Base-by-base conservation (phyloP, 2,113 vertebrate genomes). In the Apeltes quadracus region DNA sequence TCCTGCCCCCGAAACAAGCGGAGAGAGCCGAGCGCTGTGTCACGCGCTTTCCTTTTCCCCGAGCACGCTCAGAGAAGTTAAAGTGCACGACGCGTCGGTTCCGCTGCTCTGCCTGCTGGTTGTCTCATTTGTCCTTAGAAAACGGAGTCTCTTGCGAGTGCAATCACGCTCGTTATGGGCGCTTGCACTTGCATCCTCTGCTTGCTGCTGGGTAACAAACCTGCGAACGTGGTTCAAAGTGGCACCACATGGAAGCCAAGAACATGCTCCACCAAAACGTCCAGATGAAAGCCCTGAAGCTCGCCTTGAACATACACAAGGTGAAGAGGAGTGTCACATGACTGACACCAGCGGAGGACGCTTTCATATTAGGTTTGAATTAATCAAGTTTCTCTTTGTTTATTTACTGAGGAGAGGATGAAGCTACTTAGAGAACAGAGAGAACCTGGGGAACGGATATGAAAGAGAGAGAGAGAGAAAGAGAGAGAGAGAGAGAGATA, bases 361-460 rank as follows among this genome's bases (percentile, higher is more conserved):
- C n/a, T 51, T 59, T 72, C 22, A 62, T 61, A 73, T 86, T 73
- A 62, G 15, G 23, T 72, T 69, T 34, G 20, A 79, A 23, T 34
- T 54, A 56, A 34, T 34, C 51, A 72, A 55, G 69, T 75, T 79
- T 48, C 34, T 72, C 73, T 76, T 72, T 79, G 83, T 80, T 88
- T 91, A 74, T 85, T 88, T 84, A 81, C 15, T 55, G 44, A 65
- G 59, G 16, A 78, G 34, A 79, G 20, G 64, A 70, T 72, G 46
- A 76, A 63, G 34, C 64, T 62, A 53, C 39, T 12, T 36, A 69
- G 20, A 46, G 50, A 39, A 72, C 39, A 14, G 36, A 69, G 15
- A 46, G 50, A 39, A 74, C 55, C 29, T 7, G 22, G 76, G 94
- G 93, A 53, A 34, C 79, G 54, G 39, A 27, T 20, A 64, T 46